Conservation (phyloP, 2,888 invertebrate species). For the Cartodere bifasciata region DNA sequence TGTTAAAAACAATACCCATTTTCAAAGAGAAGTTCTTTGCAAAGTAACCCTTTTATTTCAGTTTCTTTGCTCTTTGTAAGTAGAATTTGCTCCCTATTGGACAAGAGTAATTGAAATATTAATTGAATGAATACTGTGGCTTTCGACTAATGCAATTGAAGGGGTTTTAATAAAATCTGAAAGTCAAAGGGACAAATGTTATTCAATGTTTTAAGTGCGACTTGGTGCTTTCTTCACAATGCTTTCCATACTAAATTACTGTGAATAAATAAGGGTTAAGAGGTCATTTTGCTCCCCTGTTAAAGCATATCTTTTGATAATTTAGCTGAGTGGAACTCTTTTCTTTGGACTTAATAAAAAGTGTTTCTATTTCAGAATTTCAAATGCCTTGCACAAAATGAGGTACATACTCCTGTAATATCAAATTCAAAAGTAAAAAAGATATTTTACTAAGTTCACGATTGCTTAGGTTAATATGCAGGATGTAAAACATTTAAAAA, state of each 20-base stretch:
- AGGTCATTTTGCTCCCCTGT: no score
- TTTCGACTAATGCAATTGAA: conserved; percentile 27
- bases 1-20: conserved; percentile 29
- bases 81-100: conserved; percentile 29
- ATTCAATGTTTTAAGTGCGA: conserved; percentile 22
- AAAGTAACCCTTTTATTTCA: conserved; percentile 26
- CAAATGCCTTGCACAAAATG: no score
- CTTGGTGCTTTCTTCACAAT: conserved; percentile 15
- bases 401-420: no score
- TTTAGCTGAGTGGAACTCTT: no score
- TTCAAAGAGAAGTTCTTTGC: conserved; percentile 24
- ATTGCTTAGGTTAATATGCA: no score
- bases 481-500: no score
- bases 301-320: no score
- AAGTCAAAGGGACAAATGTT: conserved; percentile 23
- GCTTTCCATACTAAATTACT: conserved; percentile 1
- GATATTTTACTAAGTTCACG: no score
- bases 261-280: no score
- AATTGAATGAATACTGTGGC: conserved; percentile 32
- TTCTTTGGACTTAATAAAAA: no score
- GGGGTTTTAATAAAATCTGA: conserved; percentile 23
- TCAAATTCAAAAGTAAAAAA: no score
- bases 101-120: conserved; percentile 33
- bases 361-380: no score
- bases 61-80: conserved; percentile 25